Base-by-base conservation (phyloP, 1,140 invertebrate genomes). In the Cotesia chilonis region DNA sequence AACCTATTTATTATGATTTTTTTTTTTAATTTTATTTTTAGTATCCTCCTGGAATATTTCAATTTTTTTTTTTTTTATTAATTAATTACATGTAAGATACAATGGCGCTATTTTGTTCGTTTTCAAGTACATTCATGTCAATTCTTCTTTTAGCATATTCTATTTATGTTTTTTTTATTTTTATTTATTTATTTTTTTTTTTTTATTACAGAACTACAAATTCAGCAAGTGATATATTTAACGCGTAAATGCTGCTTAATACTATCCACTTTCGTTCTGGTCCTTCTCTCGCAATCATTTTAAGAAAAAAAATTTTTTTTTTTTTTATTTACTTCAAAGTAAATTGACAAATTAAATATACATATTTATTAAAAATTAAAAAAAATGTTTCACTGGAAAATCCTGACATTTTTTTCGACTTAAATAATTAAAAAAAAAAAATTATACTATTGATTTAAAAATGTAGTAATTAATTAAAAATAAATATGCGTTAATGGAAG, bases 401-500 rank as follows among this genome's bases (percentile, higher is more conserved):
- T 28, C 28, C 28, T 28, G 28, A 28, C 28, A 28, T 28, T 28
- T 28, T 28, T 28, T 28, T 28, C 28, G 28, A 28, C 28, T 28
- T 28, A 28, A 28, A 28, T 28, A 28, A 2, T 28, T 28, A 14
- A 14, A 14, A 14, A 2, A 2, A 28, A 28, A 28, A 28, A 28
- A 28, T 3, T 28, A 28, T 0, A 28, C 28, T 28, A 28, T 28
- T 28, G 17, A 36, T 57, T 38, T 51, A 4, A 20, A 28, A 54
- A 66, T 51, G 51, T 28, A 66, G 51, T 28, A 66, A 68, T 77
- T 80, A 79, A 70, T 78, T 57, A 80, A 80, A 80, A 81, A 80
- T 80, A 83, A 82, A 82, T 82, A 81, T 66, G 36, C 78, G 77
- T 76, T 76, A 81, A 68, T 82, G 82, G 81, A 82, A 83, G 81